Evolutionary conservation across 2,797 vertebrate genomes (phyloP).

Genomic region (Phrynocephalus vlangalii): DNA sequence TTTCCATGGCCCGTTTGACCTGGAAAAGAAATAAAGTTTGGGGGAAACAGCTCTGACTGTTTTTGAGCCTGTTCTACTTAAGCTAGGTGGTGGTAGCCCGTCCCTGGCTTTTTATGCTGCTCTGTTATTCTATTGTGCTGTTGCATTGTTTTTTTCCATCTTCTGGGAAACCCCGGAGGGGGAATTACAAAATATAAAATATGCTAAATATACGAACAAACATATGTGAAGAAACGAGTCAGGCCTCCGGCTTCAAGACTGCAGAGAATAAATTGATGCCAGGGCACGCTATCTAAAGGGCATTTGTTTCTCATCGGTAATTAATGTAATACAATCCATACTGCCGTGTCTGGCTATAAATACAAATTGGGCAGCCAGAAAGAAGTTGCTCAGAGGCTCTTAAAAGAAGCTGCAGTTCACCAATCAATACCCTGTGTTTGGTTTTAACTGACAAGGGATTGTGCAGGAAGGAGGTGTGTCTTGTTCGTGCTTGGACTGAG

Average conservation of each 20-base stretch:
- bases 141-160: neutral
- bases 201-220: neutral
- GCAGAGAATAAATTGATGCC: neutral
- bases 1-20: neutral
- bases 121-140: neutral
- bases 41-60: neutral
- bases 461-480: no score
- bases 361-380: neutral
- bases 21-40: neutral
- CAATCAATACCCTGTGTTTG: neutral
- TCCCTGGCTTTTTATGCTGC: neutral
- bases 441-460: neutral
- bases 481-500: neutral
- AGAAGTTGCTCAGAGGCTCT: neutral
- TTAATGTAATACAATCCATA: constrained; percentile 4
- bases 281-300: neutral
- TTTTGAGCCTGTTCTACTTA: neutral
- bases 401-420: neutral
- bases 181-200: constrained; percentile 1
- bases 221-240: constrained; percentile 1
- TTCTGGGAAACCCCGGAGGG: neutral
- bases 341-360: neutral
- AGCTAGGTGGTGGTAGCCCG: neutral
- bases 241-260: neutral
- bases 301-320: neutral